Evolutionary conservation across 2,888 invertebrate species (phyloP), one percentile per base, ranked within the genome.

Genomic region (Ormyrus rosae): DNA sequence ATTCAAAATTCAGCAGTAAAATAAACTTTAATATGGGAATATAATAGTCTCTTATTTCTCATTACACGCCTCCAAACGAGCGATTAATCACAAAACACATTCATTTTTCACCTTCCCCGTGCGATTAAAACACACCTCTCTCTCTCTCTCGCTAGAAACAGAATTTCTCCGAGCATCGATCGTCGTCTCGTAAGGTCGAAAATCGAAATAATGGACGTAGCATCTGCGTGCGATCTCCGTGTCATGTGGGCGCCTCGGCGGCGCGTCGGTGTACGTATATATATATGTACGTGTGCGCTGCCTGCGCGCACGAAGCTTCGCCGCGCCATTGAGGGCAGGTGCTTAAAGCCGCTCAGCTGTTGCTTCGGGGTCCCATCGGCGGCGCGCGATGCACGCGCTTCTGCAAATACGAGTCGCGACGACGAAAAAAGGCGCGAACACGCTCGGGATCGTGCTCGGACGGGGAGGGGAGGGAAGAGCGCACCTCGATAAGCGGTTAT

Each of bases 331-430:
- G 85, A 85, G 84, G 85, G 88, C 88, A 89, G 89, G 89, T 89
- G 89, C 85, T 87, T 85, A 83, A 83, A 86, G 85, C 85, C 85
- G 86, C 87, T 89, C 89, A 89, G 89, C 89, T 89, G 89, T 88
- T 89, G 89, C 89, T 88, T 88, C 86, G 83, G 75, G 83, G 80
- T n/a, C 68, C 51, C 70, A 10, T 11, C 11, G 72, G 51, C 68
- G 69, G 77, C 67, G 9, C 63, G 9, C 60, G 34, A 51, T 9
- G 58, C 45, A 61, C 53, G 63, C 50, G 55, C 34, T 53, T n/a
- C 19, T 19, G 19, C 19, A 19, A 19, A 19, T 19, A 19, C 19
- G 19, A 19, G 19, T 19, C 60, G 46, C 19, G 48, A 11, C 46
- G 51, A 13, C 34, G 51, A 60, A 58, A 51, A 50, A 11, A 34